Evolutionary conservation across 2,888 invertebrate species (phyloP), one percentile per base, ranked within the genome.

Genomic region (Oxystoma pomonae): DNA sequence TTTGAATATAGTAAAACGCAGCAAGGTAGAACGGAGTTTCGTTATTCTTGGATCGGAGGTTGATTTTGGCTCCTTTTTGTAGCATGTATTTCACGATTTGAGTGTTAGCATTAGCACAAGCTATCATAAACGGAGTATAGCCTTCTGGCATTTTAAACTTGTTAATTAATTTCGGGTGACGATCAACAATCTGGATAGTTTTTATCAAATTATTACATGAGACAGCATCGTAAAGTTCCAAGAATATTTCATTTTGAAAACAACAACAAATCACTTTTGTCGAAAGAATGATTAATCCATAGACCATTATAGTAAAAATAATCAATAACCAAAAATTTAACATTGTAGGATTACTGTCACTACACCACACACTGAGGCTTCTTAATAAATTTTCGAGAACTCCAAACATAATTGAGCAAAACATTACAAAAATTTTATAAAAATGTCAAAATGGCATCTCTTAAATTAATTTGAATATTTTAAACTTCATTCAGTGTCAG

Each of bases 1-100:
- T 65, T 65, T 70, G 69, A 16, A 77, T 71, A 55, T 73, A 71
- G 65, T 74, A 69, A 61, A 73, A 76, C 17, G 70, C 65, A 1
- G 77, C 75, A 55, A 78, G 67, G 66, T 76, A 76, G 62, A 78
- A 75, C 0, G 76, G 70, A 1, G 74, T 71, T 69, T 78, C 78
- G 5, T 72, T 68, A 18, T 69, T 67, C 5, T 59, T 58, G 1
- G 77, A 74, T 64, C 69, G 75, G 18, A 69, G 55, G 22, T 65
- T 65, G 53, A 77, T 58, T 60, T 76, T 68, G 16, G 74, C 77
- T 19, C 75, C 71, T 61, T 66, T 70, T 51, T 65, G 67, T 58
- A 77, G 62, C 75, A 77, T 75, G 52, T 69, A 65, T 62, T 70
- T 74, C 0, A 77, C 74, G n/a, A 77, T 35, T 57, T 72, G 73